Base-by-base conservation (phyloP, 2,113 vertebrate genomes). In the Oophaga pumilio region DNA sequence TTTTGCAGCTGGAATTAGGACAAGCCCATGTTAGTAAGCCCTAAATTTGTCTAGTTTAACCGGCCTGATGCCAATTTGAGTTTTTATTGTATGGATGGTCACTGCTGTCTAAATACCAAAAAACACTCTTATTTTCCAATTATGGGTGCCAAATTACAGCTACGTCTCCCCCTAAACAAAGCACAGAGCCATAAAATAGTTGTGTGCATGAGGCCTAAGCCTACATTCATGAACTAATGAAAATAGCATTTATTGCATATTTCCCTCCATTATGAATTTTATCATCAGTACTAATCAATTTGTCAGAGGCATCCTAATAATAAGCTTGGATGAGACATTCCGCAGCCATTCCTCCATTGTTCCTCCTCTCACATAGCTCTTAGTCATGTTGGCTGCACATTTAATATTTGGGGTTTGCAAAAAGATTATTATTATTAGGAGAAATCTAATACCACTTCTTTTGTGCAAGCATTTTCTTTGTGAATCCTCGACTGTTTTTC, bases 351-450 rank as follows among this genome's bases (percentile, higher is more conserved):
- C 50, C 68, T 24, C 20, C 85, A 86, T 52, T 76, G 49, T 50
- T 64, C 66, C 66, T 85, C 57, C 73, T 76, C 76, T 52, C 24
- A 56, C 49, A n/a, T n/a, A 60, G 53, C 26, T 76, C 60, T 79
- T 84, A 57, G 50, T 73, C 43, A 33, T 50, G 73, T 62, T 86
- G 62, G 76, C 77, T 81, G 77, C 60, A 76, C 26, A 53, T 87
- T 68, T 78, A 81, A 78, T 86, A 69, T 87, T 87, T 87, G 52
- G 77, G 57, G 43, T 73, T 87, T 87, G 18, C 12, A 57, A n/a
- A 74, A 87, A 71, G 64, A 87, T 81, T 87, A 76, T 87, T 82
- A 74, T 87, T 82, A 74, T 87, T 62, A 74, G 15, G 15, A 28
- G 86, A 87, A 87, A 87, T 64, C 6, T 82, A 76, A 87, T 62